These are phyloP conservation scores for Drosophila leontia DNA, from an alignment of 1,140 invertebrate genomes.

Conservation along the genomic window DNA sequence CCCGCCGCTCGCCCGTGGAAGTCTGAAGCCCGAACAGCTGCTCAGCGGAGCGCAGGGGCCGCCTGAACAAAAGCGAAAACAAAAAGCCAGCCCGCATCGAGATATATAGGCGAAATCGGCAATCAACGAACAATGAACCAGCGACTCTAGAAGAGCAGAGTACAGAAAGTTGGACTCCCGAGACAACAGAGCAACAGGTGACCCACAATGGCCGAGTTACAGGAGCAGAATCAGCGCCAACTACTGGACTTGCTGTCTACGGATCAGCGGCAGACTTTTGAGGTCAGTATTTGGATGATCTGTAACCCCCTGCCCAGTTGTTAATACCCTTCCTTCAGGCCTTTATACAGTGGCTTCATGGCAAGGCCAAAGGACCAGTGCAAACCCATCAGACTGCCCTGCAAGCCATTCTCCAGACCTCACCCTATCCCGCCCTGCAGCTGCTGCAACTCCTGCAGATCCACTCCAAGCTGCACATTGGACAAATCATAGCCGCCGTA, in stretches of 20 bases:
- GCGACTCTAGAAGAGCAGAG: conserved; percentile 5
- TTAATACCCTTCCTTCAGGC: conserved; percentile 16
- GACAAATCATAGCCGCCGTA: conserved; percentile 43
- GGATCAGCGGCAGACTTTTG: conserved; percentile 40
- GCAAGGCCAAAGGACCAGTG: conserved; percentile 7
- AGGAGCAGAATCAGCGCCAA: conserved; percentile 37
- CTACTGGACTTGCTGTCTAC: conserved; percentile 49
- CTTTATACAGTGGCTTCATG: conserved; percentile 50
- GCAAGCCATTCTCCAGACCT: conserved; percentile 14
- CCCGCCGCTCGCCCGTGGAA: conserved; percentile 26
- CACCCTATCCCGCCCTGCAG: conserved; percentile 62
- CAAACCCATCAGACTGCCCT: conserved; percentile 33
- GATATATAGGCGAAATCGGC: conserved; percentile 28
- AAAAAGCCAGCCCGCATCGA: conserved; percentile 17
- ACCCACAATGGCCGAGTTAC: conserved; percentile 16
- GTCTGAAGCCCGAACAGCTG: conserved; percentile 44
- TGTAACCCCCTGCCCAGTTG: background rate
- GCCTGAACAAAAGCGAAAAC: conserved; percentile 15
- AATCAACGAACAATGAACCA: conserved; percentile 46
- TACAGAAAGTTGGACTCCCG: conserved; percentile 16
- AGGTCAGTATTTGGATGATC: conserved; percentile 15
- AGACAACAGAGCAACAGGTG: conserved; percentile 37
- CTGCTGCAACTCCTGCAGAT: conserved; percentile 42
- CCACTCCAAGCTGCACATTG: conserved; percentile 53
- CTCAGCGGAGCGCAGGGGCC: conserved; percentile 49